Conservation (phyloP, 2,113 vertebrate genomes). For the Mobula birostris region DNA sequence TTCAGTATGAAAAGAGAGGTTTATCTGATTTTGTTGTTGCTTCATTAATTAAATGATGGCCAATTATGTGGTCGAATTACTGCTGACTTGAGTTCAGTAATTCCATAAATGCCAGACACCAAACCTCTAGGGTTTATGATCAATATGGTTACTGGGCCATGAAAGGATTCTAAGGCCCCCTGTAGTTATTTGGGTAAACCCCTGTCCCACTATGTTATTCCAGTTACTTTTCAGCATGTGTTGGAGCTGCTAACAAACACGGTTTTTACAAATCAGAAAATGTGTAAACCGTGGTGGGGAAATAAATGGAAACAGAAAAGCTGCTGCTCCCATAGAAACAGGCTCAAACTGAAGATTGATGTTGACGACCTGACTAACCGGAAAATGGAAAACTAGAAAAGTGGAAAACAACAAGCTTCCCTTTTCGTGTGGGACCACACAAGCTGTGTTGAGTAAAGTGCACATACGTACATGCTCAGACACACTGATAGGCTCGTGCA, state of each 20-base stretch:
- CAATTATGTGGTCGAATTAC: no score
- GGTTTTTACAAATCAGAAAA: not conserved
- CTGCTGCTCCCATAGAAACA: not conserved
- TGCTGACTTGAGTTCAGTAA: no score
- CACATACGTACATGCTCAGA: not conserved
- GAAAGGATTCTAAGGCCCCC: not conserved
- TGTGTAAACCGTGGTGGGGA: not conserved
- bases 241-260: not conserved
- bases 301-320: not conserved
- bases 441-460: not conserved
- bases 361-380: not conserved
- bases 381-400: not conserved
- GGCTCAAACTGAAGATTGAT: not conserved
- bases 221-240: not conserved
- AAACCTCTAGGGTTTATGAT: not conserved
- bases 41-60: no score
- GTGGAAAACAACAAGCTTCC: not conserved
- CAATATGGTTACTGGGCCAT: not conserved
- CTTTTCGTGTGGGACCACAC: conserved; percentile 32
- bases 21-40: no score
- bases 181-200: not conserved
- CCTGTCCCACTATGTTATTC: no score
- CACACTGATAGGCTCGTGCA: not conserved
- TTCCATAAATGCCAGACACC: not conserved
- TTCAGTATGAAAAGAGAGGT: no score